Evolutionary conservation across 2,888 invertebrate genomes (phyloP), one percentile per base, ranked within the genome.

Genomic region (Chalcosyrphus nemorum): DNA sequence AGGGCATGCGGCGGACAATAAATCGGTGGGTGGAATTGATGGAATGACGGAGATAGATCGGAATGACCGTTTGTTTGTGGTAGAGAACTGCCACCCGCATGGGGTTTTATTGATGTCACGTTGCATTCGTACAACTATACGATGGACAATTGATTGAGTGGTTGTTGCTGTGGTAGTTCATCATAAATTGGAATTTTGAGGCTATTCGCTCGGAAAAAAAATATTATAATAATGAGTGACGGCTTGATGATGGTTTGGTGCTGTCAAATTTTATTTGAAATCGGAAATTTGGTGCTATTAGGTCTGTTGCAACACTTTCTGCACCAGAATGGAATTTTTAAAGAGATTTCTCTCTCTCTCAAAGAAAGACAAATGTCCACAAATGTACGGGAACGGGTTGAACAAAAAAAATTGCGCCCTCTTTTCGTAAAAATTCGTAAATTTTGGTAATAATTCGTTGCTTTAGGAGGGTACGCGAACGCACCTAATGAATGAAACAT

Each of bases 1-100:
- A 74, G 72, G 82, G 78, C 47, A 19, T 41, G 47, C 35, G 71
- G 45, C 54, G n/a, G n/a, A n/a, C n/a, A n/a, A 41, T 70, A 52
- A 80, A 56, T 57, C 66, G 41, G 71, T 77, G 61, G 77, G 61
- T 56, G 41, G 35, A 63, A 52, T 61, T 63, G 68, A 52, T 27
- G 27, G 4, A 27, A 66, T 56, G 56, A 38, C 56, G 24, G 41
- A 56, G 57, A 72, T 71, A 41, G 21, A 56, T 68, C 61, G 45
- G 19, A 47, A 27, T 41, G n/a, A 32, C 29, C n/a, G n/a, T n/a
- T n/a, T n/a, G 4, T 77, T 52, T 57, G 57, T 21, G 54, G 68
- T 35, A 38, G 9, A 29, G 29, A 21, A 35, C 3, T 19, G 66
- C 75, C n/a, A n/a, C n/a, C 75, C 75, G 75, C 65, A 75, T 75